A percentile compares a stretch with the other conserved stretches of the same genome.
Conservation (phyloP, 1,140 invertebrate genomes). For the Sarcophaga bullata region DNA sequence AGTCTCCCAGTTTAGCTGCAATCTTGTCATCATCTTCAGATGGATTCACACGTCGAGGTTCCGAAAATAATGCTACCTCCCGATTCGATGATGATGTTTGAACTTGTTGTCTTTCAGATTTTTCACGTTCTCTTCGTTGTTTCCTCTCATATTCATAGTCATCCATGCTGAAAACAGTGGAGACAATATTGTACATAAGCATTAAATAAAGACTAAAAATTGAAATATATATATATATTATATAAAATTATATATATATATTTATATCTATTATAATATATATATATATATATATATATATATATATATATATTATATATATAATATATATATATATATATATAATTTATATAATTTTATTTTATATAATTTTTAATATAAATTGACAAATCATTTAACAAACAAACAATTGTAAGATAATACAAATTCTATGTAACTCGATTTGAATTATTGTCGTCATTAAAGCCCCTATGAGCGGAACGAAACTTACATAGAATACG, state of each 20-base stretch:
- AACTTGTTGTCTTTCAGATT: slow-evolving; percentile 76
- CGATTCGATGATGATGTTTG: slow-evolving; percentile 68
- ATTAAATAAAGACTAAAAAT: background rate
- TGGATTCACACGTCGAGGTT: slow-evolving; percentile 70
- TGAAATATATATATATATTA: background rate
- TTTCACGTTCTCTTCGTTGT: slow-evolving; percentile 73
- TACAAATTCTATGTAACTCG: too few relatives aligned
- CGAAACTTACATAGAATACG: too few relatives aligned
- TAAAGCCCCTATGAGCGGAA: too few relatives aligned
- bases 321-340: too few relatives aligned
- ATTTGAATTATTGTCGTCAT: too few relatives aligned
- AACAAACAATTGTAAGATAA: too few relatives aligned
- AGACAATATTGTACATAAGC: background rate
- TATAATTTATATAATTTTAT: too few relatives aligned
- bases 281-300: too few relatives aligned
- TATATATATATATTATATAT: too few relatives aligned
- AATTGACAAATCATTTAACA: too few relatives aligned
- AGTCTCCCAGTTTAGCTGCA: slow-evolving; percentile 61
- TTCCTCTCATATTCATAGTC: slow-evolving; percentile 71
- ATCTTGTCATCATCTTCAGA: slow-evolving; percentile 60
- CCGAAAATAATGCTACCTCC: slow-evolving; percentile 68
- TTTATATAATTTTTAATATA: too few relatives aligned
- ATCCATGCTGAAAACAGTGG: slow-evolving; percentile 72
- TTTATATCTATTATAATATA: too few relatives aligned
- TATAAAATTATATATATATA: background rate